Evolutionary conservation across 2,888 invertebrate genomes (phyloP), one percentile per base, ranked within the genome.

Genomic region (Phengaris arion): DNA sequence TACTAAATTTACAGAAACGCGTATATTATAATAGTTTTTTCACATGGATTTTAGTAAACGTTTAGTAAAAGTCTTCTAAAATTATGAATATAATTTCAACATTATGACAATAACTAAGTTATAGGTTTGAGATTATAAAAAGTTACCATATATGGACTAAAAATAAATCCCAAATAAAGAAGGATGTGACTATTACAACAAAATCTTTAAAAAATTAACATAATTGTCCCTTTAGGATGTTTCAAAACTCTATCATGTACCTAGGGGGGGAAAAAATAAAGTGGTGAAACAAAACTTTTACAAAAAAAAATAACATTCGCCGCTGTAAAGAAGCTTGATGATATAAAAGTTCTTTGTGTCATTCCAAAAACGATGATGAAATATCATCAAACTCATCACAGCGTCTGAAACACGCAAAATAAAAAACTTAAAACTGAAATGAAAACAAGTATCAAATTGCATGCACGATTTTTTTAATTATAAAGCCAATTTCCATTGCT

Each of bases 161-260:
- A 46, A 52, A 74, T 54, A 75, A 76, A 68, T 13, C 12, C 13
- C 74, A 74, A 74, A 48, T 15, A 78, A 76, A 78, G 76, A 74
- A 82, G 92, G 92, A 92, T 92, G 92, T 90, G 92, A 92, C 92
- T 88, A 91, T 88, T 85, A 82, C 81, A 80, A 79, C 77, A 80
- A 81, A 81, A 81, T 84, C 82, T 81, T 80, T 79, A 82, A 81
- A 80, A 77, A 74, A 54, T 13, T 75, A 76, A 76, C 73, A 64
- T 72, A 75, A 46, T 59, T 76, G 74, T 74, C 76, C 54, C 72
- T 73, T 64, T 76, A 72, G 54, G 54, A 72, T 70, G 64, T 72
- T 76, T 85, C 85, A 91, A 87, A 92, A 92, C 82, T 92, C 92
- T 84, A 93, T 86, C 93, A 92, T 92, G 93, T 91, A 93, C 92